phyloP scores from a whole-genome alignment of 2,113 vertebrate genomes.

The Sus scrofa region T2T-Sscrofa CM000812.6:183416501-183417000 shows the following conservation, averaged over 20 bases:
- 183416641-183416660: neutral
- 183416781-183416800: neutral
- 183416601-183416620: neutral
- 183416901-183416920: neutral
- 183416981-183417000: neutral
- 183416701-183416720: neutral
- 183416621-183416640: neutral
- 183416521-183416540: neutral
- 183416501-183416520: neutral
- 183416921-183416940: neutral
- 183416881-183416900: neutral
- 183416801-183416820: neutral
- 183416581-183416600: neutral
- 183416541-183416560: neutral
- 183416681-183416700: neutral
- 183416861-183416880: neutral
- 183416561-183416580: neutral
- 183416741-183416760: neutral
- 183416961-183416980: neutral
- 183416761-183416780: neutral
- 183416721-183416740: neutral
- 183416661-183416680: neutral
- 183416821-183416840: neutral
- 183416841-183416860: neutral
- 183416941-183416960: constrained; percentile 21